Conservation (phyloP, 1,140 invertebrate species). For the Zaprionus kolodkinae region DNA sequence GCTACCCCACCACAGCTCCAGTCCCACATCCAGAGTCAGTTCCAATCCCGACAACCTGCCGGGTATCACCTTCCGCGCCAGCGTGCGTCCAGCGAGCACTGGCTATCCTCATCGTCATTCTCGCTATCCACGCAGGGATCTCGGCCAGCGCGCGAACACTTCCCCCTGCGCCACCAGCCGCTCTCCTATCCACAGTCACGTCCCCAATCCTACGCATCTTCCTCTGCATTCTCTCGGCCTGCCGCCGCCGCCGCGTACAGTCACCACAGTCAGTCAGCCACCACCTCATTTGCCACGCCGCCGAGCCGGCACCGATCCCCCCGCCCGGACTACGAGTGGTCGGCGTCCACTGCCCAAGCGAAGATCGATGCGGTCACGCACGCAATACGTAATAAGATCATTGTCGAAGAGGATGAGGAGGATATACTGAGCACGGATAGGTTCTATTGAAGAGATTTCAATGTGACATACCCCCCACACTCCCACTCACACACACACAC, state of each 20-base stretch:
- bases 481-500: constrained; percentile 1
- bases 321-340: constrained; percentile 35
- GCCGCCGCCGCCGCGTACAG: constrained; percentile 19
- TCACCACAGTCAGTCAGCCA: background rate
- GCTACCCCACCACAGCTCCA: constrained; percentile 17
- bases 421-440: constrained; percentile 77
- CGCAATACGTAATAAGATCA: constrained; percentile 80
- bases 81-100: constrained; percentile 43
- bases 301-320: constrained; percentile 12
- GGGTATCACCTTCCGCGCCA: constrained; percentile 43
- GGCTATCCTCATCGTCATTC: constrained; percentile 57
- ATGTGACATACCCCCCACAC: constrained; percentile 13
- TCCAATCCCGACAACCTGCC: constrained; percentile 16
- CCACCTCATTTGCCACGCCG: constrained; percentile 63
- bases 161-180: constrained; percentile 70
- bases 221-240: background rate
- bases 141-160: constrained; percentile 58
- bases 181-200: constrained; percentile 58
- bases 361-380: constrained; percentile 75
- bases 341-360: constrained; percentile 62
- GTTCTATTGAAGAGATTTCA: constrained; percentile 84
- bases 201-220: constrained; percentile 16
- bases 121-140: constrained; percentile 49
- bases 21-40: constrained; percentile 3
- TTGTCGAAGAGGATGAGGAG: constrained; percentile 81